phyloP scores from a whole-genome alignment of 2,113 vertebrate genomes.

The Lepus europaeus region DNA sequence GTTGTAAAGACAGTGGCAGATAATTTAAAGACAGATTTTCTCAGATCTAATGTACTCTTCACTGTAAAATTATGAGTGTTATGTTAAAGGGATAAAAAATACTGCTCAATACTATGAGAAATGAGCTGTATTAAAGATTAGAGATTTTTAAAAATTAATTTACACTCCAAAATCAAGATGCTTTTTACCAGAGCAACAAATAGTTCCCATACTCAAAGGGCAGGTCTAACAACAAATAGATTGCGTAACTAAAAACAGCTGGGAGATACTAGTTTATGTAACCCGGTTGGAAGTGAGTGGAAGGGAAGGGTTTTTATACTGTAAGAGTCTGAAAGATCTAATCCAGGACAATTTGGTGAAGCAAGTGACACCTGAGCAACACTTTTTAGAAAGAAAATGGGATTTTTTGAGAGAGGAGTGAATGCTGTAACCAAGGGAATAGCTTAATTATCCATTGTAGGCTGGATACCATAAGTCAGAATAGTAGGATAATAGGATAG shows the following conservation, averaged over 20 bases:
- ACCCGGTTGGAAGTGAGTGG: neutral
- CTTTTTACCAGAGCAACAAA: neutral
- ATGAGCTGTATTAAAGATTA: neutral
- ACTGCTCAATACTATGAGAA: neutral
- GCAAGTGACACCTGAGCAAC: slow-evolving; percentile 9
- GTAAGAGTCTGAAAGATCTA: slow-evolving; percentile 14
- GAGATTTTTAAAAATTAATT: slow-evolving; percentile 47
- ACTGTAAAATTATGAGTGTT: slow-evolving; percentile 15
- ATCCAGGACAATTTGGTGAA: slow-evolving; percentile 34
- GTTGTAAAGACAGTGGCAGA: neutral
- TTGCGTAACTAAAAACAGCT: slow-evolving; percentile 65
- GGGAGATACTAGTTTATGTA: slow-evolving; percentile 51
- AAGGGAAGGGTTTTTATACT: slow-evolving; percentile 51
- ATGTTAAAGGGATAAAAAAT: slow-evolving; percentile 31
- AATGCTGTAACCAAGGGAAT: slow-evolving; percentile 17
- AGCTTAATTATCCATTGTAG: neutral
- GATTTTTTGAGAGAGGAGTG: slow-evolving; percentile 10
- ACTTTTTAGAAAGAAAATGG: slow-evolving; percentile 37
- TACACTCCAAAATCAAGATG: slow-evolving; percentile 1
- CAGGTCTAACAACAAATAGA: slow-evolving; percentile 32
- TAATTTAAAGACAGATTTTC: slow-evolving; percentile 47
- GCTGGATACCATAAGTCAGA: neutral
- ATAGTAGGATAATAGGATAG: neutral
- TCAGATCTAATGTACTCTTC: neutral
- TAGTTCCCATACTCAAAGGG: neutral